Percentiles rank a stretch among this genome's conserved stretches.
phyloP scores from a whole-genome alignment of 1,140 invertebrate genomes.

The Brachionus asplanchnoidis region DNA sequence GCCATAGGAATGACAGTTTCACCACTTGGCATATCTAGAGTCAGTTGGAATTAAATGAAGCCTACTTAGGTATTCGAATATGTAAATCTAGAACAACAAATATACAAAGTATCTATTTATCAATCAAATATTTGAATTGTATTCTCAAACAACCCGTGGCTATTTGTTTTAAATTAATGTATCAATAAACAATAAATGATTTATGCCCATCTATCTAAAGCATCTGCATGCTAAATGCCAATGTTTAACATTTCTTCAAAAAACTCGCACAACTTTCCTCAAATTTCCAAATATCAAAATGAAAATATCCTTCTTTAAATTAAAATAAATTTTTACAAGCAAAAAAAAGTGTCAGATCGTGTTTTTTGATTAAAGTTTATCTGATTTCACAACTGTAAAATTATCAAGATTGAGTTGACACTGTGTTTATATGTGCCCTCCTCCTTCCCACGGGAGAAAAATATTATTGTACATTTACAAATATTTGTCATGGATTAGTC shows the following conservation, averaged over 20 bases:
- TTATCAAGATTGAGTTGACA: background rate
- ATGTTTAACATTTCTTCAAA: background rate
- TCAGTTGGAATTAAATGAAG: slow-evolving; percentile 12
- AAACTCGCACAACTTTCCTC: too few species aligned
- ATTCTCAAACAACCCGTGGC: slow-evolving; percentile 5
- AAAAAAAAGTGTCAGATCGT: background rate
- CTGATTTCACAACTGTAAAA: background rate
- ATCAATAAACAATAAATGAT: background rate
- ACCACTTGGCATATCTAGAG: background rate
- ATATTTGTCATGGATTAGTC: background rate
- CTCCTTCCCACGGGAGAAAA: background rate
- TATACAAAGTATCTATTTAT: background rate
- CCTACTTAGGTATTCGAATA: background rate
- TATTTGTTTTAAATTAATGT: background rate
- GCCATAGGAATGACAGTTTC: background rate
- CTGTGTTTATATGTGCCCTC: background rate
- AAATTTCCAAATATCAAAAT: too few species aligned
- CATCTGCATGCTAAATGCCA: background rate
- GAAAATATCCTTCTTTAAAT: too few species aligned
- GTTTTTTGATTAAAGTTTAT: background rate
- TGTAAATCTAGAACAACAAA: background rate
- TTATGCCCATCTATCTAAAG: background rate
- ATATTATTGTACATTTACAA: background rate
- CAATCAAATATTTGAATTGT: slow-evolving; percentile 17
- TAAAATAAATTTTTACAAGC: too few species aligned